A percentile compares a stretch with the other conserved stretches of the same genome.
These are phyloP conservation scores for Eulemur albifrons DNA, from an alignment of 2,797 vertebrate species.

Conservation along the genomic window DNA sequence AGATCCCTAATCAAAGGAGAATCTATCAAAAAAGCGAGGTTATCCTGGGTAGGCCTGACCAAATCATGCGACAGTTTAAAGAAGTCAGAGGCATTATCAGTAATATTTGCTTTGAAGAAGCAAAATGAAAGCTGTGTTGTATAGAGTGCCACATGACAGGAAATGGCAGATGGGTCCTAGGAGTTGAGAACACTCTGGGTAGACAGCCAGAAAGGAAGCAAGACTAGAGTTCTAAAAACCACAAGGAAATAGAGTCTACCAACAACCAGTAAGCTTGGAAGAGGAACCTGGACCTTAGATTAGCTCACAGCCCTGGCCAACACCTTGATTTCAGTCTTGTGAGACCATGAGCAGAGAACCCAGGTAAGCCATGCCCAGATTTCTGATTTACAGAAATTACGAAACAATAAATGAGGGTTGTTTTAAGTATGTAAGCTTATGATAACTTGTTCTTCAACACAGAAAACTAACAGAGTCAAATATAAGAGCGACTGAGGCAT, in stretches of 20 bases:
- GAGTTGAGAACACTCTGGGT: rapidly evolving
- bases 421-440: neutral
- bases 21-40: neutral
- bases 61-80: neutral
- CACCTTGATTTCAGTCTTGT: neutral
- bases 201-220: neutral
- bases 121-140: neutral
- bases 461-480: neutral
- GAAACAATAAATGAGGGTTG: neutral
- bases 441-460: neutral
- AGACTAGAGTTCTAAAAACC: neutral
- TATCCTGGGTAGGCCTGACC: neutral
- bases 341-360: neutral
- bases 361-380: rapidly evolving
- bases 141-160: neutral
- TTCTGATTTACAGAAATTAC: neutral
- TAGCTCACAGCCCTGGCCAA: neutral
- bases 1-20: neutral
- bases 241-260: neutral
- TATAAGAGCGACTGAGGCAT: neutral
- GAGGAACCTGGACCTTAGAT: neutral
- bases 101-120: neutral
- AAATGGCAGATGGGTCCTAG: rapidly evolving
- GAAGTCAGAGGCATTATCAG: neutral
- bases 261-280: neutral